These are phyloP conservation scores for Cranoglanis bouderius DNA, from an alignment of 2,113 vertebrate species.

Conservation along the genomic window DNA sequence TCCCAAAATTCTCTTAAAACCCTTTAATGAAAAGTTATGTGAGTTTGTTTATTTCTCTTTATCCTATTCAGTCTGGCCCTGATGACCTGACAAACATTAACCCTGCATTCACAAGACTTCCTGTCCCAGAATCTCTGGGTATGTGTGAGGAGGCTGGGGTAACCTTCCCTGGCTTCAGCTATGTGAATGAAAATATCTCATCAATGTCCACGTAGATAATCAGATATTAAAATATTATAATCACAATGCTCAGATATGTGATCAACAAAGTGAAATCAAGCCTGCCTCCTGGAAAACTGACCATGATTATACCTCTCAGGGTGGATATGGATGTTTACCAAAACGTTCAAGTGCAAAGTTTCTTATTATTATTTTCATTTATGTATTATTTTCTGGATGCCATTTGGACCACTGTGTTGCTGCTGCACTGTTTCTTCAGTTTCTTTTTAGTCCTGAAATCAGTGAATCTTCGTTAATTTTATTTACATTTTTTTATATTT, in stretches of 20 bases:
- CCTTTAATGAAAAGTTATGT: neutral
- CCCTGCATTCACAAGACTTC: constrained; percentile 69
- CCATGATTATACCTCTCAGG: constrained; percentile 11
- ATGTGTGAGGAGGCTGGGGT: constrained; percentile 47
- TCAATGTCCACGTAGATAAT: constrained; percentile 33
- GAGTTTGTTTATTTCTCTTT: constrained; percentile 5
- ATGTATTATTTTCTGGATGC: neutral
- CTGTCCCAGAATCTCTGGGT: constrained; percentile 68
- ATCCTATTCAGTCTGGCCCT: constrained; percentile 67
- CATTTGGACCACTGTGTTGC: constrained; percentile 48
- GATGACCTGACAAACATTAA: constrained; percentile 75
- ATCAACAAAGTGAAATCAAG: neutral
- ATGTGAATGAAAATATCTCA: constrained; percentile 51
- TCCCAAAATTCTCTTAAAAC: neutral
- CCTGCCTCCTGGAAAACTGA: neutral
- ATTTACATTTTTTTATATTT: neutral
- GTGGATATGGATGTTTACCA: constrained; percentile 26
- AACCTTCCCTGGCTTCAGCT: constrained; percentile 75
- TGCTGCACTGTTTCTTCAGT: constrained; percentile 2
- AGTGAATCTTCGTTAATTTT: neutral
- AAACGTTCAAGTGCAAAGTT: neutral
- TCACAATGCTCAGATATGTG: neutral
- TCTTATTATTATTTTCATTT: neutral
- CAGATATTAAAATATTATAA: constrained; percentile 34
- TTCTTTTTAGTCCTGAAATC: constrained; percentile 22